These are phyloP conservation scores for Cyaniris semiargus DNA, from an alignment of 2,888 invertebrate species.

Conservation along the genomic window DNA sequence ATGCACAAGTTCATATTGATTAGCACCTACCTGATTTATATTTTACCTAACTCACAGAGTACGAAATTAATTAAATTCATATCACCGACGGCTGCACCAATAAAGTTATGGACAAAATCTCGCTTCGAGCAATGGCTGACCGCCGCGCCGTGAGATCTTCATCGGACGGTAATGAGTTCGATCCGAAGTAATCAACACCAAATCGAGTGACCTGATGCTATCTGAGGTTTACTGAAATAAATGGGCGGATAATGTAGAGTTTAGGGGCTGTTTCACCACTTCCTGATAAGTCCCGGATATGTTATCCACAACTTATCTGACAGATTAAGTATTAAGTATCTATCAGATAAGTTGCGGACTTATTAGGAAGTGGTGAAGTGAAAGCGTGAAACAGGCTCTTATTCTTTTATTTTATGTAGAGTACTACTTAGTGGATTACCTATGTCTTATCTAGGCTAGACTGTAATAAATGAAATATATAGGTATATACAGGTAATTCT, in stretches of 20 bases:
- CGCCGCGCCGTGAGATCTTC: not conserved
- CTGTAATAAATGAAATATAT: too few relatives aligned
- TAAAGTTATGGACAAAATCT: constrained; percentile 1
- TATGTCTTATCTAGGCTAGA: too few relatives aligned
- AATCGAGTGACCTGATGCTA: not conserved
- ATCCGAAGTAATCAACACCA: constrained; percentile 11
- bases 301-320: too few relatives aligned
- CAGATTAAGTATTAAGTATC: too few relatives aligned
- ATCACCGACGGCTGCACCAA: not conserved
- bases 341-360: too few relatives aligned
- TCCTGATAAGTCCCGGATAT: too few relatives aligned
- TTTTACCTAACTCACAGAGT: not conserved
- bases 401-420: too few relatives aligned
- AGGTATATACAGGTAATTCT: not conserved
- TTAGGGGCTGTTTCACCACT: too few relatives aligned
- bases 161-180: not conserved
- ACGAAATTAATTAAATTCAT: not conserved
- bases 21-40: not conserved
- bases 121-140: not conserved
- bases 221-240: constrained; percentile 14
- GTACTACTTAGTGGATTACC: too few relatives aligned
- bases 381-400: too few relatives aligned
- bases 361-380: too few relatives aligned
- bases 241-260: not conserved
- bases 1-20: not conserved